Conservation (phyloP, 2,113 vertebrate genomes). For the Tachysurus fulvidraco region DNA sequence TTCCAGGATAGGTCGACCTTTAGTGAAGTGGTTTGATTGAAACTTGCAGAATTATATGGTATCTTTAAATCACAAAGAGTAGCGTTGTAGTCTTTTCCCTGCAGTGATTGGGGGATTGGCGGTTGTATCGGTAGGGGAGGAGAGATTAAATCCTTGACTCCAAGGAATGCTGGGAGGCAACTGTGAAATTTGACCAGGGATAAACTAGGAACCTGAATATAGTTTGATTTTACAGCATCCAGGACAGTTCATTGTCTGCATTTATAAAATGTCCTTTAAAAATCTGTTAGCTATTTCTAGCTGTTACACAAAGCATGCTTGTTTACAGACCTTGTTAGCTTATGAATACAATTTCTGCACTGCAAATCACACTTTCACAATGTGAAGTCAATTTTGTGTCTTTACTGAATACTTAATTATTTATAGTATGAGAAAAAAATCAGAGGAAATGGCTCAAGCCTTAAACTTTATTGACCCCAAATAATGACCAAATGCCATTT, state of each 20-base stretch:
- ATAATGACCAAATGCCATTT: not conserved
- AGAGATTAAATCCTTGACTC: slow-evolving; percentile 57
- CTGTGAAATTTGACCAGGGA: slow-evolving; percentile 48
- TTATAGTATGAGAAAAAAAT: not conserved
- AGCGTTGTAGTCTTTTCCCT: slow-evolving; percentile 11
- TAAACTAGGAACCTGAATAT: slow-evolving; percentile 57
- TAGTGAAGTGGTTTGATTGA: too few relatives aligned
- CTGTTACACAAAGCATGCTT: not conserved
- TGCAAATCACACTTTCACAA: not conserved
- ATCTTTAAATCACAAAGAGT: not conserved
- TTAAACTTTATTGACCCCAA: not conserved
- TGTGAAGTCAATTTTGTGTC: not conserved
- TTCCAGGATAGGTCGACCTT: not conserved
- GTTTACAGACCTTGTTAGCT: slow-evolving; percentile 4
- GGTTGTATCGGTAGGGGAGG: slow-evolving; percentile 34
- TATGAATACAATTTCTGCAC: not conserved
- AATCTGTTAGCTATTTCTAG: not conserved
- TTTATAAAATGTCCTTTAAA: not conserved
- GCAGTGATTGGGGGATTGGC: slow-evolving; percentile 25
- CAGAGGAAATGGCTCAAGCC: not conserved
- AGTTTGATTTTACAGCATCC: not conserved
- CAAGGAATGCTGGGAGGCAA: slow-evolving; percentile 72
- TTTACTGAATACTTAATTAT: not conserved
- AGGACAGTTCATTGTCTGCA: too few relatives aligned
- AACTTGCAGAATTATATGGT: not conserved